These are phyloP conservation scores for Harpalus rubripes DNA, from an alignment of 2,888 invertebrate genomes.

Conservation along the genomic window DNA sequence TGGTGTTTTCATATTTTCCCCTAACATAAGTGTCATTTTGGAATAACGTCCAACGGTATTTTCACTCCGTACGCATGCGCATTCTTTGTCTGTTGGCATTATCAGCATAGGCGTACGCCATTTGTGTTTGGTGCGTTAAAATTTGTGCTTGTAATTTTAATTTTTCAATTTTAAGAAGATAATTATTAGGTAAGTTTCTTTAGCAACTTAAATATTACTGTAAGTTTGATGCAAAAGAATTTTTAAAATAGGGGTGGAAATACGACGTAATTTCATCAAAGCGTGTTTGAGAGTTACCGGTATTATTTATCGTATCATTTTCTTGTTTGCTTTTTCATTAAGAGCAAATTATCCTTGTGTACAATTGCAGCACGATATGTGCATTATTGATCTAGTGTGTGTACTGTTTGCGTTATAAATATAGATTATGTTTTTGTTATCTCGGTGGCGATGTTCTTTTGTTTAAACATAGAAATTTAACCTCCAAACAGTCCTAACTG, in stretches of 20 bases:
- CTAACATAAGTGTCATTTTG: slow-evolving; percentile 56
- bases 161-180: slow-evolving; percentile 56
- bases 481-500: slow-evolving; percentile 4
- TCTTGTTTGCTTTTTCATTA: slow-evolving; percentile 26
- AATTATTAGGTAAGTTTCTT: slow-evolving; percentile 55
- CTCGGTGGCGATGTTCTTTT: neutral
- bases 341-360: slow-evolving; percentile 10
- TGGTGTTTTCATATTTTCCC: slow-evolving; percentile 40
- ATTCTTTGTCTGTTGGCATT: slow-evolving; percentile 56
- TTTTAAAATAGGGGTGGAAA: neutral
- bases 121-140: slow-evolving; percentile 66
- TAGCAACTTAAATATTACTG: neutral
- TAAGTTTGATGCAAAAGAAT: neutral
- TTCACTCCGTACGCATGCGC: slow-evolving; percentile 53
- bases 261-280: slow-evolving; percentile 24
- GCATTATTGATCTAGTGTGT: slow-evolving; percentile 12
- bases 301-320: slow-evolving; percentile 50
- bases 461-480: slow-evolving; percentile 32
- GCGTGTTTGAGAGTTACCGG: slow-evolving; percentile 59
- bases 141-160: slow-evolving; percentile 66
- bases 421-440: neutral
- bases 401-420: slow-evolving; percentile 1
- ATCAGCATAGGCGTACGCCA: slow-evolving; percentile 67
- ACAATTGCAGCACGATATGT: slow-evolving; percentile 3
- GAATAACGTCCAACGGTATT: slow-evolving; percentile 33